Base-by-base conservation (phyloP, 2,113 vertebrate genomes). In the Psephotus haematonotus region DNA sequence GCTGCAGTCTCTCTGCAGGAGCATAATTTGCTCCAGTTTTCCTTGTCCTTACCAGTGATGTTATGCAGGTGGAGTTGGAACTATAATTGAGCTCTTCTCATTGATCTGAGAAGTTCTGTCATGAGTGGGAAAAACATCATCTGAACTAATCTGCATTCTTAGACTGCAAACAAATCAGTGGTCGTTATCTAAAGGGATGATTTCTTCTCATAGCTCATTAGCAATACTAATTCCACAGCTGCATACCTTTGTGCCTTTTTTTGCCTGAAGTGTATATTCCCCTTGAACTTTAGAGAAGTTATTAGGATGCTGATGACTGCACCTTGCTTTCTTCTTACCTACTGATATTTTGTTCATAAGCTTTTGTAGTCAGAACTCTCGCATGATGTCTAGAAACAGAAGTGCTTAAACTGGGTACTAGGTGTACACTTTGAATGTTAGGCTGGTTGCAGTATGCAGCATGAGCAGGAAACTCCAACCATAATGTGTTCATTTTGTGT, bases 221-320 rank as follows among this genome's bases (percentile, higher is more conserved):
- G 95, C 94, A 97, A 68, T 97, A 97, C 91, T 82, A 90, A 95
- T 90, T 92, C 90, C 72, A 95, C 80, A 90, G 94, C 93, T 96
- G 82, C 90, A 83, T 84, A 97, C 94, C 98, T 97, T 88, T 95
- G 98, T 98, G 98, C 98, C 98, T 98, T 98, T 91, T 93, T 97
- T 96, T 97, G 94, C 96, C 96, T 69, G 82, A 94, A 95, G 76
- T 67, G 75, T 97, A 71, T 92, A 72, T 97, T 90, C 53, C 75
- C 84, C 57, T 94, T 92, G 87, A 94, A 25, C 95, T 91, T 96
- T 31, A 95, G 52, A 60, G 71, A 84, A 93, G 44, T 90, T 94
- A 15, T 93, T 92, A 97, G 93, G 43, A 95, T 93, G 95, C 94
- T 89, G 81, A 88, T 87, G 77, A 84, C 95, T 96, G 97, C 97